phyloP scores from a whole-genome alignment of 2,113 vertebrate species.

The Podarcis raffonei region DNA sequence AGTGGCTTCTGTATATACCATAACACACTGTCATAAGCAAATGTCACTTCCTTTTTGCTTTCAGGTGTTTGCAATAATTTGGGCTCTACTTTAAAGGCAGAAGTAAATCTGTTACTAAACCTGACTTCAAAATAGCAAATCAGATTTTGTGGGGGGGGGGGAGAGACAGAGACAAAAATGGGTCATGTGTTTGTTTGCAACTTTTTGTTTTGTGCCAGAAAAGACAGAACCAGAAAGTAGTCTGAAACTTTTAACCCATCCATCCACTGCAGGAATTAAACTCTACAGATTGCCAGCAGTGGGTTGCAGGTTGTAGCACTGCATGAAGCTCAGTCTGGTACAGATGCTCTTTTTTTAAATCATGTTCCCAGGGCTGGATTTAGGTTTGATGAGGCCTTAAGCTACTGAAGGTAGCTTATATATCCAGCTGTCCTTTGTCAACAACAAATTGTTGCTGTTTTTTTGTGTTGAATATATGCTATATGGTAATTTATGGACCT shows the following conservation, averaged over 20 bases:
- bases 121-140: background rate
- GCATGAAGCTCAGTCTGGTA: conserved; percentile 45
- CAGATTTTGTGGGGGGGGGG: background rate
- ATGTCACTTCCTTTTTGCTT: background rate
- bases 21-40: conserved; percentile 46
- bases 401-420: no score
- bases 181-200: conserved; percentile 30
- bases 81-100: conserved; percentile 36
- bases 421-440: no score
- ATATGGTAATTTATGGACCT: no score
- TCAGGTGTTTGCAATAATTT: conserved; percentile 30
- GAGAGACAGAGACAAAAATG: background rate
- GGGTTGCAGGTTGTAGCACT: background rate
- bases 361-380: no score
- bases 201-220: background rate
- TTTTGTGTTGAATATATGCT: no score
- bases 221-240: background rate
- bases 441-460: no score
- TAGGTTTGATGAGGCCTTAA: no score
- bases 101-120: conserved; percentile 45
- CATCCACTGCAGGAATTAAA: background rate
- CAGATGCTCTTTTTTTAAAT: background rate
- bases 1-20: conserved; percentile 33
- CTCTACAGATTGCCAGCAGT: no score
- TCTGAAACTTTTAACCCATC: background rate